Evolutionary conservation across 37 sponge, comb jelly and placozoan genomes (phyloP).

Genomic region (Amphimedon queenslandica): DNA sequence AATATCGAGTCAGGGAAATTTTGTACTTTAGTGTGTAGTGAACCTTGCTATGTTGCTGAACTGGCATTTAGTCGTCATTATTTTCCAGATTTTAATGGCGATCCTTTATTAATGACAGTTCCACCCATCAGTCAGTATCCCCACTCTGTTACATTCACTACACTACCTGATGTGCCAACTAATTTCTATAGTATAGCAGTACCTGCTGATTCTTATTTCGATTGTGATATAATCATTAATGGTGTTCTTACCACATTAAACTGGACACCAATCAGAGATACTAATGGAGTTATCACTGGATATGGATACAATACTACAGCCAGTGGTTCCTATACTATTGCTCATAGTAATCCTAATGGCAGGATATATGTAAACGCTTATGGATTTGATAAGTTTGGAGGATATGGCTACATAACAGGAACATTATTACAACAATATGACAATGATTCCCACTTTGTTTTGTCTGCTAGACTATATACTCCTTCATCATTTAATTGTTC

Average conservation of each 20-base stretch:
- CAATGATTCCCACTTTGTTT: too few relatives aligned
- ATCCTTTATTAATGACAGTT: conserved; percentile 8
- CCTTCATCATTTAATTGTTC: too few relatives aligned
- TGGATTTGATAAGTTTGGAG: conserved; percentile 1
- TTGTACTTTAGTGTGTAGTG: background rate
- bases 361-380: conserved; percentile 13
- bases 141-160: background rate
- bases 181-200: conserved; percentile 9
- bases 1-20: background rate
- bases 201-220: background rate
- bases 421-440: too few relatives aligned
- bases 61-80: background rate
- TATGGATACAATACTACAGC: conserved; percentile 13
- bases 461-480: too few relatives aligned
- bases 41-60: conserved; percentile 1
- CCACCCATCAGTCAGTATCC: conserved; percentile 14
- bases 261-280: background rate
- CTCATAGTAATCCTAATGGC: conserved; percentile 7
- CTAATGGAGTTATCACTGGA: background rate
- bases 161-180: background rate
- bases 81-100: background rate
- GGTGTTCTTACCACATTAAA: background rate
- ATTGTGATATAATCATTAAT: background rate
- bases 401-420: conserved; percentile 4
- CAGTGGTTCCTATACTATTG: background rate